A percentile compares a stretch with the other conserved stretches of the same genome.
Evolutionary conservation across 2,797 vertebrate species (phyloP).

Genomic region (Scleropages formosus): DNA sequence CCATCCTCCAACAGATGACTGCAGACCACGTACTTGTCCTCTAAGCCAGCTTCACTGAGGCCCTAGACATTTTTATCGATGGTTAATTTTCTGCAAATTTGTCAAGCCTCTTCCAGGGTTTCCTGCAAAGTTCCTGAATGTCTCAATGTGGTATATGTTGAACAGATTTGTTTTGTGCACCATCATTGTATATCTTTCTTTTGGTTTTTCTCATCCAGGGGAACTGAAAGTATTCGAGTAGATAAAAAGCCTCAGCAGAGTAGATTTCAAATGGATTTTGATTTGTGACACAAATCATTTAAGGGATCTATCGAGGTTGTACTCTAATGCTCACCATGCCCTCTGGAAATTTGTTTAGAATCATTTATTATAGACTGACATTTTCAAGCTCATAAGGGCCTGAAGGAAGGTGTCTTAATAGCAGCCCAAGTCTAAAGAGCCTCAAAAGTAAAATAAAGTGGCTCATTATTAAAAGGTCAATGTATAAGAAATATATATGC

Average conservation of each 20-base stretch:
- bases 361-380: conserved; percentile 25
- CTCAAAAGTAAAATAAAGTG: conserved; percentile 15
- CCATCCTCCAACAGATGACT: no score
- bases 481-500: conserved; percentile 14
- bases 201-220: neutral
- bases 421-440: neutral
- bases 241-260: neutral
- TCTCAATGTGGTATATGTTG: no score
- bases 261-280: neutral
- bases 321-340: conserved; percentile 10
- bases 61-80: no score
- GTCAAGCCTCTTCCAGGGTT: no score
- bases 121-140: no score
- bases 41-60: no score
- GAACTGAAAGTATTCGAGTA: neutral
- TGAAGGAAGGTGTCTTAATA: conserved; percentile 6
- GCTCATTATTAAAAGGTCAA: conserved; percentile 29
- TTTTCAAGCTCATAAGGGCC: conserved; percentile 18
- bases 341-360: conserved; percentile 27
- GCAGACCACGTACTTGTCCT: no score
- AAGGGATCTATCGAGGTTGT: conserved; percentile 19
- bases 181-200: neutral
- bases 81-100: no score
- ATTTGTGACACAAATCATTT: conserved; percentile 14
- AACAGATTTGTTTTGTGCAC: neutral